Conservation (phyloP, 1,140 invertebrate species). For the Chymomyza costata region DNA sequence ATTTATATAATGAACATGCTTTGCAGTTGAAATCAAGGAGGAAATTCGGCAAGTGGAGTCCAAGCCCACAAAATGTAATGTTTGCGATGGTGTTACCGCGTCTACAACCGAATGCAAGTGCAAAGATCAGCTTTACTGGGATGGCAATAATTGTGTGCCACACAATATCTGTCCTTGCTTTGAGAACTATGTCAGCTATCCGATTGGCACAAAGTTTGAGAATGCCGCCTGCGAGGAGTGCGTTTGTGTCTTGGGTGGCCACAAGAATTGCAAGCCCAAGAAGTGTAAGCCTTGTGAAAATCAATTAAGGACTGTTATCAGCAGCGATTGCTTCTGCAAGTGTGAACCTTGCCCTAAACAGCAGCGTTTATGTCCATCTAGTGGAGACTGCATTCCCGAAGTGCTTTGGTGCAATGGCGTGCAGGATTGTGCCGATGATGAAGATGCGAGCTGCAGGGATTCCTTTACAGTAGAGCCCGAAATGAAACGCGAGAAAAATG, state of each 20-base stretch:
- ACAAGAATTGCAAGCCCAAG: slow-evolving; percentile 81
- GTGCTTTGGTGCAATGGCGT: slow-evolving; percentile 88
- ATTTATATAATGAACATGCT: not conserved
- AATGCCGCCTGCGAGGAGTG: slow-evolving; percentile 85
- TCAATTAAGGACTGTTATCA: slow-evolving; percentile 69
- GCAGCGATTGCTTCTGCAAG: slow-evolving; percentile 81
- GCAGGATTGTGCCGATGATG: slow-evolving; percentile 89
- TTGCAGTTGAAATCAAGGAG: slow-evolving; percentile 45
- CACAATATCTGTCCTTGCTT: slow-evolving; percentile 85
- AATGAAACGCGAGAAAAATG: slow-evolving; percentile 35
- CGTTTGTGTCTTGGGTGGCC: slow-evolving; percentile 84
- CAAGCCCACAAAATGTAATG: slow-evolving; percentile 47
- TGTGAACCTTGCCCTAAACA: slow-evolving; percentile 83
- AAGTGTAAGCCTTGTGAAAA: slow-evolving; percentile 80
- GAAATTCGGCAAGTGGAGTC: slow-evolving; percentile 25
- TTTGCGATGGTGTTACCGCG: slow-evolving; percentile 46
- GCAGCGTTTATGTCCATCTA: slow-evolving; percentile 83
- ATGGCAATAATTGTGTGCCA: slow-evolving; percentile 83
- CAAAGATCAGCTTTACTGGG: slow-evolving; percentile 78
- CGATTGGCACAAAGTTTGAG: slow-evolving; percentile 81
- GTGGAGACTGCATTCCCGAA: slow-evolving; percentile 83
- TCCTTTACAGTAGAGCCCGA: slow-evolving; percentile 49
- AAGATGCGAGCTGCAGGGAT: slow-evolving; percentile 80
- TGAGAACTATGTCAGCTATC: slow-evolving; percentile 83
- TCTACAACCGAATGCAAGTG: slow-evolving; percentile 74